Evolutionary conservation across 2,113 vertebrate species (phyloP).

Genomic region (Chloroceryle aenea): DNA sequence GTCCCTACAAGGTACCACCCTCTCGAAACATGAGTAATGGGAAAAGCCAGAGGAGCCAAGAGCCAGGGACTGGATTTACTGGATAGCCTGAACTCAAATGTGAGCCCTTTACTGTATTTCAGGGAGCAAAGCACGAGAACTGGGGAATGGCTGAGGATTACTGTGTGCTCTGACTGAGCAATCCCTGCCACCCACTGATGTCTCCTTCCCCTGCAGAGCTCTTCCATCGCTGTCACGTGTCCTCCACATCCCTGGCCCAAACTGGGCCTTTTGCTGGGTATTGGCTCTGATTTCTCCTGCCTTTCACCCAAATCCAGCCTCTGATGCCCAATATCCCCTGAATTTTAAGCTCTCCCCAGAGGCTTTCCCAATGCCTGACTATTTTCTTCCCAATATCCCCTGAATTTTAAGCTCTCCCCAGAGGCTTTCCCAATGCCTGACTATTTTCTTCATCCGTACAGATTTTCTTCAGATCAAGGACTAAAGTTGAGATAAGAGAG

Average conservation of each 20-base stretch:
- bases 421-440: not conserved
- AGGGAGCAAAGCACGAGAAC: not conserved
- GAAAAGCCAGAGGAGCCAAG: not conserved
- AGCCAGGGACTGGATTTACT: not conserved
- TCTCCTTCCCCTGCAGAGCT: not conserved
- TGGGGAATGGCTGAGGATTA: not conserved
- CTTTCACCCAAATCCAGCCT: not conserved
- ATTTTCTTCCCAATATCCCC: not conserved
- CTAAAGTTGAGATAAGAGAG: not conserved
- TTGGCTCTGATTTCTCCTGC: not conserved
- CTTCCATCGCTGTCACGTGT: not conserved
- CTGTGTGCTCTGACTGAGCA: not conserved
- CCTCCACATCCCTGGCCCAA: not conserved
- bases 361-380: not conserved
- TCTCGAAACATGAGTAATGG: not conserved
- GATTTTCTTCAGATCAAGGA: not conserved
- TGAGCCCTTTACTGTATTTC: not conserved
- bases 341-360: not conserved
- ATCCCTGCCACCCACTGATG: not conserved
- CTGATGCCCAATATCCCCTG: not conserved
- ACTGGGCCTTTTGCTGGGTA: not conserved
- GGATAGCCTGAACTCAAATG: not conserved
- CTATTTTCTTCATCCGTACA: not conserved
- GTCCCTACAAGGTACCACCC: not conserved
- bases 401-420: not conserved